These are phyloP conservation scores for Andrena hattorfiana DNA, from an alignment of 2,888 invertebrate species.

Conservation along the genomic window DNA sequence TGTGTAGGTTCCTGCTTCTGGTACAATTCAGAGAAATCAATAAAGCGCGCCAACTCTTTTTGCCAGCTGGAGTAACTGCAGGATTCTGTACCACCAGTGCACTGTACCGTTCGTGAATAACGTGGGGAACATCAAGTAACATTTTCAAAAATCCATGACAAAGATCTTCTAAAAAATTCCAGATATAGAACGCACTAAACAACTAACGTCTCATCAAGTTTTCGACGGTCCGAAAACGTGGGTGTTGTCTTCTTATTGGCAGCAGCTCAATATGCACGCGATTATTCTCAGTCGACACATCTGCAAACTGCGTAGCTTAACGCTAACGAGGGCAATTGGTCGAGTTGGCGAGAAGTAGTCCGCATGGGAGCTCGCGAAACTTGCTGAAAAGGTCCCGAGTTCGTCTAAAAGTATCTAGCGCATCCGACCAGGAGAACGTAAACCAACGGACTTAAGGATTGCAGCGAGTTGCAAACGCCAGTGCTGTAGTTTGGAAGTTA, in stretches of 20 bases:
- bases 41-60: too few relatives aligned
- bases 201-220: too few relatives aligned
- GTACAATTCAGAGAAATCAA: too few relatives aligned
- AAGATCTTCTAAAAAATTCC: too few relatives aligned
- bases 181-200: too few relatives aligned
- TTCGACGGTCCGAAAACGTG: too few relatives aligned
- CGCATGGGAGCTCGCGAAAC: conserved; percentile 10
- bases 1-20: too few relatives aligned
- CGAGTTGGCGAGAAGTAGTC: conserved; percentile 11
- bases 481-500: conserved; percentile 71
- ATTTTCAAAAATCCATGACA: too few relatives aligned
- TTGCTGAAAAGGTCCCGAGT: background rate
- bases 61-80: too few relatives aligned
- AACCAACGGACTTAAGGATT: conserved; percentile 57
- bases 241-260: background rate
- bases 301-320: background rate
- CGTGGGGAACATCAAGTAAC: too few relatives aligned
- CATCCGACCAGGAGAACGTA: conserved; percentile 29
- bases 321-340: background rate
- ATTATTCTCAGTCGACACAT: background rate
- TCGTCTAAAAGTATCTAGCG: conserved; percentile 29
- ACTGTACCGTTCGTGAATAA: too few relatives aligned
- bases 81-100: too few relatives aligned
- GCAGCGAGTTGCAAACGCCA: conserved; percentile 57
- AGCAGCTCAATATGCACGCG: background rate